A percentile compares a stretch with the other conserved stretches of the same genome.
Evolutionary conservation across 2,797 vertebrate genomes (phyloP).

Genomic region (Labroides dimidiatus): DNA sequence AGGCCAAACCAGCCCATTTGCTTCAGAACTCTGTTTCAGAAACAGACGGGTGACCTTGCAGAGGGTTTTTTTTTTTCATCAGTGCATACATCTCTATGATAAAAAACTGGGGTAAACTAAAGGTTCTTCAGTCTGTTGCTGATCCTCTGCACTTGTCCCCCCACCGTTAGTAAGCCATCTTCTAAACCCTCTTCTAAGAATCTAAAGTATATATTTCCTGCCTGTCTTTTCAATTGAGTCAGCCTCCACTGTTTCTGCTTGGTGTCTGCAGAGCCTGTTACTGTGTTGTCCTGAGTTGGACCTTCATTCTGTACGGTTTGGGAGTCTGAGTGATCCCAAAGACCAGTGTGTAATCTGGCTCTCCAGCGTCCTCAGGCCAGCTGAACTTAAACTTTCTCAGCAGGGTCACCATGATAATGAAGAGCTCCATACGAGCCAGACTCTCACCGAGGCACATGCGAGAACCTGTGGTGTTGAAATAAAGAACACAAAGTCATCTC

Average conservation of each 20-base stretch:
- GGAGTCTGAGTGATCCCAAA: conserved; percentile 71
- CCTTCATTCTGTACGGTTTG: conserved; percentile 69
- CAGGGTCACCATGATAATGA: conserved; percentile 77
- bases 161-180: no score
- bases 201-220: not conserved
- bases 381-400: conserved; percentile 76
- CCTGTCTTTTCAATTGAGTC: not conserved
- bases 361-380: conserved; percentile 78
- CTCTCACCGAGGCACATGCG: conserved; percentile 80
- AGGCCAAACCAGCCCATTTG: no score
- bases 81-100: no score
- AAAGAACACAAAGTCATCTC: not conserved
- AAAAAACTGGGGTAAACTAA: no score
- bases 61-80: no score
- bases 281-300: conserved; percentile 50
- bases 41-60: no score
- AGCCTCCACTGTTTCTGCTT: not conserved
- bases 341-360: conserved; percentile 72
- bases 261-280: not conserved
- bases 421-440: conserved; percentile 84
- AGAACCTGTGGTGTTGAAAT: conserved; percentile 58
- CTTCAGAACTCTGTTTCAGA: no score
- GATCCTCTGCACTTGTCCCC: no score
- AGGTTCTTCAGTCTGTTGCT: no score
- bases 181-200: no score